Evolutionary conservation across 1,140 invertebrate genomes (phyloP).

Genomic region (Dendroctonus valens): DNA sequence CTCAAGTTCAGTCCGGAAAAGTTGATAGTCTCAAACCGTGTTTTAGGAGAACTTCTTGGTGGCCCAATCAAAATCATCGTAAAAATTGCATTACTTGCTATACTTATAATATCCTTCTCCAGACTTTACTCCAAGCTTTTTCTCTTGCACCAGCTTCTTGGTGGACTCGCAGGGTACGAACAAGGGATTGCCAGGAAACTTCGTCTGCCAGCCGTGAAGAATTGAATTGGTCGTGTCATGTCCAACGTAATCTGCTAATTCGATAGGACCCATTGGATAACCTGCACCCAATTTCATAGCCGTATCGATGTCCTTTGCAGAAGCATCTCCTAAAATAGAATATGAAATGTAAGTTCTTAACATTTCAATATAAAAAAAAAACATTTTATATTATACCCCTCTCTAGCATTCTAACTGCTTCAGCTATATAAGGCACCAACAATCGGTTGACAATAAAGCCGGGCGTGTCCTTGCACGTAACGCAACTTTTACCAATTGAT

Average conservation of each 20-base stretch:
- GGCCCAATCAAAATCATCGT: too few relatives aligned
- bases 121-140: constrained; percentile 79
- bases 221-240: constrained; percentile 68
- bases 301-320: constrained; percentile 73
- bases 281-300: constrained; percentile 85
- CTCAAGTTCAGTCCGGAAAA: too few relatives aligned
- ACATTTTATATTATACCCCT: constrained; percentile 53
- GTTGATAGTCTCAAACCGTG: too few relatives aligned
- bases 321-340: constrained; percentile 60
- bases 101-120: constrained; percentile 90
- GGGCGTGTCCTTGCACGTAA: constrained; percentile 81
- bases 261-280: constrained; percentile 84
- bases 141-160: constrained; percentile 73
- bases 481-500: constrained; percentile 74
- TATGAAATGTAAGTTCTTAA: constrained; percentile 2
- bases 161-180: constrained; percentile 68
- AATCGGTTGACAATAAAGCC: constrained; percentile 86
- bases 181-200: constrained; percentile 72
- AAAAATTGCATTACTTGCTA: constrained; percentile 53
- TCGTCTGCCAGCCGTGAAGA: constrained; percentile 72
- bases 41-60: too few relatives aligned
- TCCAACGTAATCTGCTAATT: constrained; percentile 78
- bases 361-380: neutral
- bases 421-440: constrained; percentile 73
- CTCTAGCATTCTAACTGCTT: constrained; percentile 75